These are phyloP conservation scores for Zaprionus nigranus DNA, from an alignment of 1,140 invertebrate genomes.

Conservation along the genomic window DNA sequence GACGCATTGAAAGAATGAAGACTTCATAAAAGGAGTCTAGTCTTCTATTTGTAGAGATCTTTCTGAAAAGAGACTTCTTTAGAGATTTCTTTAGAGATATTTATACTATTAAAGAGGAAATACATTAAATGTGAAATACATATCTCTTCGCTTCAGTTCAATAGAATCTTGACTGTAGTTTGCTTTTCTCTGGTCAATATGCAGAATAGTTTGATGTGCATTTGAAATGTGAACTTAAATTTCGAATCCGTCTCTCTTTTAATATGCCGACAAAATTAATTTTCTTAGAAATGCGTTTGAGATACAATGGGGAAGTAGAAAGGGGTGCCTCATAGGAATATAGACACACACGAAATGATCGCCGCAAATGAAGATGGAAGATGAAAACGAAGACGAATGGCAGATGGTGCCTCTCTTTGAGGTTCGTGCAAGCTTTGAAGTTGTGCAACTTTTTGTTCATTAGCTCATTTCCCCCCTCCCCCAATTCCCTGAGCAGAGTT, in stretches of 20 bases:
- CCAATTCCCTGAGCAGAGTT: slow-evolving; percentile 49
- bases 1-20: slow-evolving; percentile 32
- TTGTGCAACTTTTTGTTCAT: slow-evolving; percentile 72
- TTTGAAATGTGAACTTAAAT: slow-evolving; percentile 18
- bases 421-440: slow-evolving; percentile 58
- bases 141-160: background rate
- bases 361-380: slow-evolving; percentile 74
- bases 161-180: slow-evolving; percentile 2
- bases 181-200: slow-evolving; percentile 31
- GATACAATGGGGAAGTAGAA: slow-evolving; percentile 50
- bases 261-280: slow-evolving; percentile 62
- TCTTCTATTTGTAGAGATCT: background rate
- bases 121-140: background rate
- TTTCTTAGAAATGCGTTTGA: slow-evolving; percentile 65
- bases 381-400: slow-evolving; percentile 78
- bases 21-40: slow-evolving; percentile 4
- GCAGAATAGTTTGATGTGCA: slow-evolving; percentile 50
- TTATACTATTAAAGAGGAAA: background rate
- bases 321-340: slow-evolving; percentile 47
- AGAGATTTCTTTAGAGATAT: background rate
- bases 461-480: slow-evolving; percentile 67
- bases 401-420: slow-evolving; percentile 57
- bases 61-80: background rate
- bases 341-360: slow-evolving; percentile 68
- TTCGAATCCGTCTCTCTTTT: slow-evolving; percentile 35